Evolutionary conservation across 2,113 vertebrate species (phyloP).

Genomic region (Bubalus kerabau): DNA sequence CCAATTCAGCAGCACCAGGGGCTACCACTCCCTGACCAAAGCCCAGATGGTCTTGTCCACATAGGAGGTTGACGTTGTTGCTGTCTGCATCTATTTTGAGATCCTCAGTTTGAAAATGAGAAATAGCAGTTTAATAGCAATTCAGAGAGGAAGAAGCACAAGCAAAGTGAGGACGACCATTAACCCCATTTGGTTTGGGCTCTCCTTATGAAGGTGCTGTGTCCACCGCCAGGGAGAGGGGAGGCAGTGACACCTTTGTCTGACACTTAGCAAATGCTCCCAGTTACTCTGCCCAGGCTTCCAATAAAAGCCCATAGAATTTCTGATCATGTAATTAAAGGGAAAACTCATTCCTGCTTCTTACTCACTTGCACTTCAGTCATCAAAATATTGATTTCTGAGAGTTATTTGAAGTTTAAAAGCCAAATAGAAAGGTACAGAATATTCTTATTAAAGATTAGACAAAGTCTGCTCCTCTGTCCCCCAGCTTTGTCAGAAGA

Average conservation of each 20-base stretch:
- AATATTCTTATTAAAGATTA: constrained; percentile 57
- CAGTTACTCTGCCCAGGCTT: background rate
- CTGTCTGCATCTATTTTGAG: background rate
- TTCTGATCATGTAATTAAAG: constrained; percentile 49
- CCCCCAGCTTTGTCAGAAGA: background rate
- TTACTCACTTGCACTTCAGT: constrained; percentile 72
- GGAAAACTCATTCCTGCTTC: constrained; percentile 42
- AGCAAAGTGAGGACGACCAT: background rate
- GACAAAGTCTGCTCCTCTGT: background rate
- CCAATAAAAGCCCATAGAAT: background rate
- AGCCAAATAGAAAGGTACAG: constrained; percentile 57
- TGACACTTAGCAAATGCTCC: background rate
- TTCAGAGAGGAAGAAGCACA: background rate
- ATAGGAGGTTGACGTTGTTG: background rate
- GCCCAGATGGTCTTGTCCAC: background rate
- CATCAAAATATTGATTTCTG: constrained; percentile 70
- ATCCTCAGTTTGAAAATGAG: background rate
- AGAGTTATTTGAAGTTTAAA: constrained; percentile 70
- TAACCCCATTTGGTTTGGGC: background rate
- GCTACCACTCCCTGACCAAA: background rate
- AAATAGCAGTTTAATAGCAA: background rate
- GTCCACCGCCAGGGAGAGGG: background rate
- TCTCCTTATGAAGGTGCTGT: background rate
- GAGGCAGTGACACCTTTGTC: background rate
- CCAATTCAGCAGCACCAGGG: background rate